Evolutionary conservation across 2,888 invertebrate species (phyloP).

Genomic region (Cataglyphis albicans): DNA sequence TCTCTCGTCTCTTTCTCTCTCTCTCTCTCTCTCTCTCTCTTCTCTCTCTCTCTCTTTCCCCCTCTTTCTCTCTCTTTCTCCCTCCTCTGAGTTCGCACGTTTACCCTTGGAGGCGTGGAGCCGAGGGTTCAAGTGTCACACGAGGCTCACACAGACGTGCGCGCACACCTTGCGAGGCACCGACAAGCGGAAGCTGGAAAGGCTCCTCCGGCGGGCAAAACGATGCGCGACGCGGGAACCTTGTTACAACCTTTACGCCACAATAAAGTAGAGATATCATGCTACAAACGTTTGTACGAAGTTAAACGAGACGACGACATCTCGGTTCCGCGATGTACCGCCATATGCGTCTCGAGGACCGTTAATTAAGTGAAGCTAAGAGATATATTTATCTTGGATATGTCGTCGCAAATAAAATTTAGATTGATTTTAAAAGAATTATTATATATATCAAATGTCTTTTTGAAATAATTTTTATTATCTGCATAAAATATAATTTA

Average conservation of each 20-base stretch:
- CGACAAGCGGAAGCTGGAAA: slow-evolving; percentile 67
- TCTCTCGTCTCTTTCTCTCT: slow-evolving; percentile 60
- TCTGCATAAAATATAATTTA: background rate
- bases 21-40: slow-evolving; percentile 63
- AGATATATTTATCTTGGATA: background rate
- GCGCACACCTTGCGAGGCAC: slow-evolving; percentile 47
- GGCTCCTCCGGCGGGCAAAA: slow-evolving; percentile 61
- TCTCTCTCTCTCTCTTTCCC: slow-evolving; percentile 50
- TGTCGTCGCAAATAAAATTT: background rate
- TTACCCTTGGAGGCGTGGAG: slow-evolving; percentile 68
- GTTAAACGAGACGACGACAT: slow-evolving; percentile 13
- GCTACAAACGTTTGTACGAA: slow-evolving; percentile 42
- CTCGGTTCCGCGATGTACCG: slow-evolving; percentile 5
- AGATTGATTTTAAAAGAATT: background rate
- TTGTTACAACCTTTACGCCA: slow-evolving; percentile 57
- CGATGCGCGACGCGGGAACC: slow-evolving; percentile 66
- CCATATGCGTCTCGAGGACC: slow-evolving; percentile 23
- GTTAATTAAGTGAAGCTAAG: slow-evolving; percentile 4
- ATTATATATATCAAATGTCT: background rate
- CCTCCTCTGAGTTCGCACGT: slow-evolving; percentile 38
- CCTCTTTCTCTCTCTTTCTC: slow-evolving; percentile 56
- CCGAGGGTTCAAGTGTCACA: slow-evolving; percentile 82
- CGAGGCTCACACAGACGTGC: slow-evolving; percentile 76
- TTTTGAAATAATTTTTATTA: background rate
- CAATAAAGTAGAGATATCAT: slow-evolving; percentile 41